These are phyloP conservation scores for Archivesica marissinica DNA, from an alignment of 1,140 invertebrate species.

Conservation along the genomic window DNA sequence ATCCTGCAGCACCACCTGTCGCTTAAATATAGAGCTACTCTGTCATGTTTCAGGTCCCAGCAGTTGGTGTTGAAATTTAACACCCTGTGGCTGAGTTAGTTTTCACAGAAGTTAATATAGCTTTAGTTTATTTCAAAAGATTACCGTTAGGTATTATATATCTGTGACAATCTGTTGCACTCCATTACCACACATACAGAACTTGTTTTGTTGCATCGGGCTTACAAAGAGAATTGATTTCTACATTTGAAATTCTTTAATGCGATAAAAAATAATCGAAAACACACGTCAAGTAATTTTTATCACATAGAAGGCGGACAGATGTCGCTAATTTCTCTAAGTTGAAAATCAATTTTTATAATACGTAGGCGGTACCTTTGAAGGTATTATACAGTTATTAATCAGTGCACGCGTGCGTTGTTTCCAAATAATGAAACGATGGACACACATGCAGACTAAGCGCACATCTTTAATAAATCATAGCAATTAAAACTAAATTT, in stretches of 20 bases:
- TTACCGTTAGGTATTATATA: slow-evolving; percentile 8
- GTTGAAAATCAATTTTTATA: slow-evolving; percentile 32
- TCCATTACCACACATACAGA: background rate
- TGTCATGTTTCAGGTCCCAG: slow-evolving; percentile 2
- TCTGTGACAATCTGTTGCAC: background rate
- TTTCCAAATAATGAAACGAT: too few species aligned
- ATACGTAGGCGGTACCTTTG: background rate
- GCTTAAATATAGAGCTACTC: background rate
- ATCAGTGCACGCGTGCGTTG: background rate
- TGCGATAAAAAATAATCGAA: slow-evolving; percentile 12
- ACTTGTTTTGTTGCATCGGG: background rate
- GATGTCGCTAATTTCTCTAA: slow-evolving; percentile 17
- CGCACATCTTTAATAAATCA: too few species aligned
- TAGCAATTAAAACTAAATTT: too few species aligned
- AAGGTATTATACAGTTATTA: background rate
- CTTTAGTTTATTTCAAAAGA: background rate
- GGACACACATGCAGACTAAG: too few species aligned
- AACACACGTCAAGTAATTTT: background rate
- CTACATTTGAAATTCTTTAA: slow-evolving; percentile 3
- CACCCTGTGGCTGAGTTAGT: background rate
- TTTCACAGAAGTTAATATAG: background rate
- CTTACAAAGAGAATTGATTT: background rate
- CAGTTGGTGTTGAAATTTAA: slow-evolving; percentile 1
- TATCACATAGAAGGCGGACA: background rate
- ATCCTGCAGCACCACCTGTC: background rate